Conservation (phyloP, 2,888 invertebrate species). For the Eustalomyia histrio region DNA sequence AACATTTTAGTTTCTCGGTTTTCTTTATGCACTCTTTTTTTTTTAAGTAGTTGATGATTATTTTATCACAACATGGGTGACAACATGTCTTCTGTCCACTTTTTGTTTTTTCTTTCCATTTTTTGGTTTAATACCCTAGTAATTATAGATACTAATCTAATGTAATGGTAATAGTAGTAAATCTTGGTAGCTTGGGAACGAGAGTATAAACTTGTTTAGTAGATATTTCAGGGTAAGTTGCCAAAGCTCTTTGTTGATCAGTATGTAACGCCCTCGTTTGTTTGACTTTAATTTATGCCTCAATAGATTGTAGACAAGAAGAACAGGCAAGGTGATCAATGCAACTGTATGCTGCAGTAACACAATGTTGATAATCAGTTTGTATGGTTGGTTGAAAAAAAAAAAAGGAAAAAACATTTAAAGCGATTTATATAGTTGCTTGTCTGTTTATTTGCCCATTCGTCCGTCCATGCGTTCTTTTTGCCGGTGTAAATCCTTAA, state of each 20-base stretch:
- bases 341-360: conserved; percentile 33
- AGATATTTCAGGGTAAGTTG: background rate
- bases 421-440: conserved; percentile 56
- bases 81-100: conserved; percentile 56
- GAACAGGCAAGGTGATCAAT: conserved; percentile 46
- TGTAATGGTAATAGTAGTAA: conserved; percentile 15
- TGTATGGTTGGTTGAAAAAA: conserved; percentile 25
- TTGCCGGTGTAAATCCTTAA: conserved; percentile 26
- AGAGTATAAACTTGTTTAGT: conserved; percentile 44
- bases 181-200: conserved; percentile 44
- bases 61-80: conserved; percentile 58
- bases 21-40: background rate
- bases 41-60: conserved; percentile 43
- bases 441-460: conserved; percentile 10
- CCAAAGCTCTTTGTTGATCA: conserved; percentile 4
- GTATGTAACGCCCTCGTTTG: conserved; percentile 62
- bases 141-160: conserved; percentile 62
- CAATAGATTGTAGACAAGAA: conserved; percentile 58
- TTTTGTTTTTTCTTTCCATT: conserved; percentile 24
- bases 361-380: conserved; percentile 54
- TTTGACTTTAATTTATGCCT: conserved; percentile 62
- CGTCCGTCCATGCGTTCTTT: background rate
- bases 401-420: conserved; percentile 1
- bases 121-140: conserved; percentile 26
- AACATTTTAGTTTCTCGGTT: conserved; percentile 42